phyloP scores from a whole-genome alignment of 2,888 invertebrate genomes.

The Exephanes ischioxanthus region DNA sequence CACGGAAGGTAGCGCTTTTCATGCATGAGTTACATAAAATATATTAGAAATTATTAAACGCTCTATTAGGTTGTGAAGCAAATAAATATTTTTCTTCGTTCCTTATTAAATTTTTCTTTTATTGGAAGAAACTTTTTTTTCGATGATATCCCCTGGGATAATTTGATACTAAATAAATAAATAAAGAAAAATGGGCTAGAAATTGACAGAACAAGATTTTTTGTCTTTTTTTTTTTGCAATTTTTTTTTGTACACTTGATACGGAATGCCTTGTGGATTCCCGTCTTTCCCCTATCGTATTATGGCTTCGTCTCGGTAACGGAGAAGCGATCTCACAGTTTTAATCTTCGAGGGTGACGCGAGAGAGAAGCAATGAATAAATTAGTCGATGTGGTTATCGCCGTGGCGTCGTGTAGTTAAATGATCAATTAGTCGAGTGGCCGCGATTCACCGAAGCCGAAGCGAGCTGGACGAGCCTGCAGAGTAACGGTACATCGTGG shows the following conservation, averaged over 20 bases:
- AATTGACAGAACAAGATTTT: not conserved
- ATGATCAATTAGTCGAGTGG: conserved; percentile 65
- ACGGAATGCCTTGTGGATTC: conserved; percentile 1
- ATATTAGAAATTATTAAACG: no score
- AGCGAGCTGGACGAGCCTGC: conserved; percentile 22
- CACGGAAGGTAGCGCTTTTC: no score
- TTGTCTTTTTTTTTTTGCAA: no score
- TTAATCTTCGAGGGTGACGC: conserved; percentile 49
- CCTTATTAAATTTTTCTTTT: no score
- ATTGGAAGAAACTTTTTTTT: no score
- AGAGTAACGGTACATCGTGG: conserved; percentile 54
- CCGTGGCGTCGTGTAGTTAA: conserved; percentile 54
- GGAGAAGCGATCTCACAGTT: conserved; percentile 47
- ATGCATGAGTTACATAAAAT: no score
- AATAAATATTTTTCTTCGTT: no score
- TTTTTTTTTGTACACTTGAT: not conserved
- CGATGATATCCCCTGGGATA: no score
- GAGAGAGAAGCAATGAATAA: conserved; percentile 60
- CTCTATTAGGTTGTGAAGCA: no score
- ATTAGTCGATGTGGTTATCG: conserved; percentile 57
- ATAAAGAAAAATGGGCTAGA: not conserved
- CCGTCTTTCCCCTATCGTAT: conserved; percentile 38
- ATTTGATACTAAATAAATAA: not conserved
- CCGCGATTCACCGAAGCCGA: conserved; percentile 49
- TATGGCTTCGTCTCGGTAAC: conserved; percentile 47